Base-by-base conservation (phyloP, 2,797 vertebrate species). In the Anguilla marmorata region DNA sequence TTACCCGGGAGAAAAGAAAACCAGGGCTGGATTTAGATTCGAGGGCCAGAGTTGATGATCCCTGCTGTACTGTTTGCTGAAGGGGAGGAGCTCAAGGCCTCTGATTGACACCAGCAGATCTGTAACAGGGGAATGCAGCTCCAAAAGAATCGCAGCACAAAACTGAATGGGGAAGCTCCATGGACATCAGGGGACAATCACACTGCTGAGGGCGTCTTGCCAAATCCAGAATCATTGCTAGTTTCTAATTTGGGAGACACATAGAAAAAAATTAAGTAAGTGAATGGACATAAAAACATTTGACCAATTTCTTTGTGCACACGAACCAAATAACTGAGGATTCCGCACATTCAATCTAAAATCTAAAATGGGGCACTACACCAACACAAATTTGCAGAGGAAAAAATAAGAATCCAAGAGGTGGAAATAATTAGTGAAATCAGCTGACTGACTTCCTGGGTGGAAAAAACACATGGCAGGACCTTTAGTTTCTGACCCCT, bases 51-150 rank as follows among this genome's bases (percentile, higher is more conserved):
- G 41, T 45, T 45, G 41, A 45, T 45, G 41, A 45, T 45, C 41
- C 56, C 2, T 19, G 56, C 19, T 58, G 12, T 2, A 58, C 56
- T 16, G 56, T 69, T n/a, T 69, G 63, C 63, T n/a, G 6, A 69
- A 69, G 63, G 8, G 63, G 6, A 63, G 60, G 60, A 63, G 60
- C 4, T 14, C 8, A 69, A n/a, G 6, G 8, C n/a, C 24, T 6
- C 63, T 27, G 63, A 69, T 27, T n/a, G 63, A 69, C 63, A 69
- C 63, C 63, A 69, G n/a, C 63, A 69, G 63, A 69, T 58, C 56
- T 58, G 56, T 58, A 58, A 58, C 56, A 8, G 63, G 5, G 63
- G 1, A n/a, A 69, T 1, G 5, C 8, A 27, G 24, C 63, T 27
- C 24, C 63, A 69, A 14, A 24, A 69, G 63, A n/a, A 69, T 69